phyloP scores from a whole-genome alignment of 2,113 vertebrate species.

The Anser brachyrhynchus region DNA sequence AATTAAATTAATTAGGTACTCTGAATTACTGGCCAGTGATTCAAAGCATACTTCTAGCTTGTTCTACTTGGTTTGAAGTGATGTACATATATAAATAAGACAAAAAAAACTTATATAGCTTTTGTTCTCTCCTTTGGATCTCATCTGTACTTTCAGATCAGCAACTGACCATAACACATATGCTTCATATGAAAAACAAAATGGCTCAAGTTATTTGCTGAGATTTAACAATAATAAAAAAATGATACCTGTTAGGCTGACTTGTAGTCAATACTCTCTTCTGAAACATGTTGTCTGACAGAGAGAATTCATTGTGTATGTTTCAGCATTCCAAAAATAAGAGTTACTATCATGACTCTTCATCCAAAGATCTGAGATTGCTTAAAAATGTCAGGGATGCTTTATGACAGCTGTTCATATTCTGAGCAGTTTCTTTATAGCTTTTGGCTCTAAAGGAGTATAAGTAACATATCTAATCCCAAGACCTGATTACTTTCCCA shows the following conservation, averaged over 20 bases:
- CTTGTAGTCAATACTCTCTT: neutral
- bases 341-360: constrained; percentile 18
- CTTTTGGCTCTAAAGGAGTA: constrained; percentile 20
- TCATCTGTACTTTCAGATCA: neutral
- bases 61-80: neutral
- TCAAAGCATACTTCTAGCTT: neutral
- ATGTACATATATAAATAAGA: neutral
- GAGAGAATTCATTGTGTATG: constrained; percentile 28
- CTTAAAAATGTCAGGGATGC: constrained; percentile 45
- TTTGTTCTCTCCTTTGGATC: neutral
- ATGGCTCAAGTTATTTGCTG: neutral
- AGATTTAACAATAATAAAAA: neutral
- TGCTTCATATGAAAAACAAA: neutral
- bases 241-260: neutral
- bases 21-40: constrained; percentile 26
- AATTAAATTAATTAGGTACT: constrained; percentile 54
- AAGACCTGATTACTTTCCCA: constrained; percentile 5
- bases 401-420: constrained; percentile 52
- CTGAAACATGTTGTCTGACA: neutral
- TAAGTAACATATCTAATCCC: constrained; percentile 41
- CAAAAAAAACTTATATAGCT: neutral
- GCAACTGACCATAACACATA: neutral
- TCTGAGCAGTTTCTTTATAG: constrained; percentile 31
- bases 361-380: constrained; percentile 49
- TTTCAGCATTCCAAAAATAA: constrained; percentile 30